Base-by-base conservation (phyloP, 2,113 vertebrate genomes). In the Cyanocitta stelleri region DNA sequence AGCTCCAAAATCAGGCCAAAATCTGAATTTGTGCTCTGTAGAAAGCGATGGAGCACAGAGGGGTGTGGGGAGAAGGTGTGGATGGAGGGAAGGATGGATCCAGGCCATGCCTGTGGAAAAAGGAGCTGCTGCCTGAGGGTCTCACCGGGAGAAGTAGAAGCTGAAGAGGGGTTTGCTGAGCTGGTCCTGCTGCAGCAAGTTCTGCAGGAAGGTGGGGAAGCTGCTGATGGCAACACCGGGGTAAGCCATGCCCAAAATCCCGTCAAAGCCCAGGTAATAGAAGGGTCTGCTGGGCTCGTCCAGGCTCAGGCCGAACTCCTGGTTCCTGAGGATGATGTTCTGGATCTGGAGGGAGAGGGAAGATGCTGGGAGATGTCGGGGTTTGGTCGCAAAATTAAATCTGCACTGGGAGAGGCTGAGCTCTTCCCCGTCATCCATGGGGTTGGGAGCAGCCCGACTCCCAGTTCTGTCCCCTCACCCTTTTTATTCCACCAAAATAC, bases 221-320 rank as follows among this genome's bases (percentile, higher is more conserved):
- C 90, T 79, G 0, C 66, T 9, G 33, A 96, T 91, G 11, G 61
- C 95, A 26, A 94, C 12, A 1, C 74, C 71, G 0, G 97, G 96
- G 64, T 97, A 98, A 76, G 96, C 89, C 95, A 98, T 91, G 51
- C 97, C 98, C 93, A 98, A 77, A 87, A 98, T 98, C 26, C 98
- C 97, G 27, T 98, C 97, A 3, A 97, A 98, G 24, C 95, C 43
- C 15, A 91, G 61, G 80, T 97, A 97, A 59, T 95, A 97, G 58
- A 98, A 98, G 33, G 95, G 97, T 5, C 33, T 72, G 39, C 29
- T 76, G 58, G 96, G 97, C 66, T 98, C 97, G 8, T 46, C 35
- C 74, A 92, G 23, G 83, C 98, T 98, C 71, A 98, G 26, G 64
- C 98, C 98, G 18, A 98, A 98, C 75, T 98, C 97, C 95, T 99